phyloP scores from a whole-genome alignment of 1,140 invertebrate species.

The Papilio glaucus region DNA sequence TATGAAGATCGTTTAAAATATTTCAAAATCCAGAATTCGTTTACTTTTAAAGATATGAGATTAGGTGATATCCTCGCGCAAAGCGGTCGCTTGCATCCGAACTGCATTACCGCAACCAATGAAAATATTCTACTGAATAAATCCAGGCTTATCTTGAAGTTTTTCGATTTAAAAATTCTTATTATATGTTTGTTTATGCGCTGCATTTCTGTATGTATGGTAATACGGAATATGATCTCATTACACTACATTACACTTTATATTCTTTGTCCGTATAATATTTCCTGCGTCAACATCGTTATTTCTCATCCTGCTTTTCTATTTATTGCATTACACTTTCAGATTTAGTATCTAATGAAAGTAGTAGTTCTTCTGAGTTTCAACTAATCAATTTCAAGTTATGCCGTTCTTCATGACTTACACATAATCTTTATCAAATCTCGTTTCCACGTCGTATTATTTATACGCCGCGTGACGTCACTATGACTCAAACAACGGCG shows the following conservation, averaged over 20 bases:
- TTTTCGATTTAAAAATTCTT: constrained; percentile 23
- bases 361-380: not conserved
- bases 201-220: constrained; percentile 20
- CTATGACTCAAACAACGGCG: not conserved
- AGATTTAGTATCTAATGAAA: not conserved
- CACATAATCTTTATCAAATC: constrained; percentile 4
- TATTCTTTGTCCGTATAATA: not conserved
- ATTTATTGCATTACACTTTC: not conserved
- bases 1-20: not conserved
- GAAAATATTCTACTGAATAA: constrained; percentile 26
- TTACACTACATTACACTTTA: not conserved
- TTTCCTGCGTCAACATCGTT: not conserved
- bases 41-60: constrained; percentile 31
- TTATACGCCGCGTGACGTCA: not conserved
- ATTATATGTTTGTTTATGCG: constrained; percentile 24
- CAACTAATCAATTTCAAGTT: not conserved
- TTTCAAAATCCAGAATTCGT: constrained; percentile 19
- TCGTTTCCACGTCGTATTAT: not conserved
- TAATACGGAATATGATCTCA: constrained; percentile 12
- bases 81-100: constrained; percentile 26
- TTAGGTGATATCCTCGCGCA: constrained; percentile 18
- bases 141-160: constrained; percentile 20
- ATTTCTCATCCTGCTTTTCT: not conserved
- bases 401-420: not conserved
- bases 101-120: constrained; percentile 34